These are phyloP conservation scores for Osmoderma eremita DNA, from an alignment of 2,888 invertebrate genomes.

Conservation along the genomic window DNA sequence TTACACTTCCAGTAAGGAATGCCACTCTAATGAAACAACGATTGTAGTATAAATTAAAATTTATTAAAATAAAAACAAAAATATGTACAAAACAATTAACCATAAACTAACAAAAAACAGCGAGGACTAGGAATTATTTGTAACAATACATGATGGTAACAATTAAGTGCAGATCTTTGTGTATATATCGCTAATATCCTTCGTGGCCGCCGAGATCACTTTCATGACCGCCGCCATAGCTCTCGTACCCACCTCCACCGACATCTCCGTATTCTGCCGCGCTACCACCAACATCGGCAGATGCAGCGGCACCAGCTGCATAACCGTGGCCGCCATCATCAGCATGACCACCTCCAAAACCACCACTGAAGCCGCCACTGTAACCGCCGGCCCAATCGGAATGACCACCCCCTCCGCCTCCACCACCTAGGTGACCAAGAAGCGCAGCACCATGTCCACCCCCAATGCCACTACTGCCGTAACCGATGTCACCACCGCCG, in stretches of 20 bases:
- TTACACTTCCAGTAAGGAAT: no score
- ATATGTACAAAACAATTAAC: slow-evolving; percentile 26
- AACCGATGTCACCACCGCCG: slow-evolving; percentile 45
- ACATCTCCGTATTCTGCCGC: slow-evolving; percentile 48
- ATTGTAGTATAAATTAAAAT: slow-evolving; percentile 23
- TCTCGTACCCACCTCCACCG: slow-evolving; percentile 45
- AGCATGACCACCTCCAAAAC: slow-evolving; percentile 50
- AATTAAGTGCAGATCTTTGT: slow-evolving; percentile 6
- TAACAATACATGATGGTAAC: slow-evolving; percentile 16
- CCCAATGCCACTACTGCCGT: slow-evolving; percentile 46
- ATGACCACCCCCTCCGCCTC: slow-evolving; percentile 46
- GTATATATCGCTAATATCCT: slow-evolving; percentile 53
- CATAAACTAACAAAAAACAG: slow-evolving; percentile 27
- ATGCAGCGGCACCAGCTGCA: slow-evolving; percentile 44
- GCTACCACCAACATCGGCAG: slow-evolving; percentile 45
- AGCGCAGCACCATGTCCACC: slow-evolving; percentile 45
- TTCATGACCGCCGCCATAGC: slow-evolving; percentile 46
- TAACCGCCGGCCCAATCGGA: slow-evolving; percentile 44
- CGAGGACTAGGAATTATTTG: slow-evolving; percentile 39
- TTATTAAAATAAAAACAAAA: slow-evolving; percentile 22
- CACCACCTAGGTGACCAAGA: slow-evolving; percentile 45
- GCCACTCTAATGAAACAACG: no score
- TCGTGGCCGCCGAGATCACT: slow-evolving; percentile 52
- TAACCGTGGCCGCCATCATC: slow-evolving; percentile 40
- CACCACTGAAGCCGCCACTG: slow-evolving; percentile 46